These are phyloP conservation scores for Chrysocyon brachyurus DNA, from an alignment of 2,797 vertebrate species.

Conservation along the genomic window DNA sequence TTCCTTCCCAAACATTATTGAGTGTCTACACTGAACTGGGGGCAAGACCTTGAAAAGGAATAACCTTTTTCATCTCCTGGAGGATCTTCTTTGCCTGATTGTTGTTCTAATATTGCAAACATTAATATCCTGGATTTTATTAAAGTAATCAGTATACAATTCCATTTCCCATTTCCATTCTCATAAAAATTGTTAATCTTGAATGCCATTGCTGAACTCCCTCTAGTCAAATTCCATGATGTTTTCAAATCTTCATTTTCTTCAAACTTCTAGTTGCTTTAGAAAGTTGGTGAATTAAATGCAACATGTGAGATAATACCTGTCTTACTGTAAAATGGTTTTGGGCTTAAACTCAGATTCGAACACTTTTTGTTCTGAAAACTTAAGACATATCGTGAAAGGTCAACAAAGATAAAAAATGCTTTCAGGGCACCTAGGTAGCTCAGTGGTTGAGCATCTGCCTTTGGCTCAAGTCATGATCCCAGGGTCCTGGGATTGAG, in stretches of 20 bases:
- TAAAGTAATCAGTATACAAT: background rate
- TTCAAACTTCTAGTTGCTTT: background rate
- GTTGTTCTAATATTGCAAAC: background rate
- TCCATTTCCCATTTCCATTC: background rate
- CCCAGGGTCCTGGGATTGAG: no score
- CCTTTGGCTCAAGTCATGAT: no score
- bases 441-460: no score
- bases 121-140: background rate
- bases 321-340: background rate
- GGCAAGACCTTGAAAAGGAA: background rate
- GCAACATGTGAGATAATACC: background rate
- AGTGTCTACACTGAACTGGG: background rate
- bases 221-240: background rate
- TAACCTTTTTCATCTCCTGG: background rate
- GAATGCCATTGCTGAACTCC: background rate
- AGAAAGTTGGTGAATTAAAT: background rate
- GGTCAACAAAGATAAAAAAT: background rate
- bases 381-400: background rate
- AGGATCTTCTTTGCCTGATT: background rate
- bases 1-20: fast-evolving
- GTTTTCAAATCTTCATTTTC: background rate
- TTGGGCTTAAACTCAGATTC: background rate
- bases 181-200: background rate
- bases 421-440: no score
- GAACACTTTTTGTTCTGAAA: background rate